Base-by-base conservation (phyloP, 2,113 vertebrate genomes). In the Ceyx melanurus region DNA sequence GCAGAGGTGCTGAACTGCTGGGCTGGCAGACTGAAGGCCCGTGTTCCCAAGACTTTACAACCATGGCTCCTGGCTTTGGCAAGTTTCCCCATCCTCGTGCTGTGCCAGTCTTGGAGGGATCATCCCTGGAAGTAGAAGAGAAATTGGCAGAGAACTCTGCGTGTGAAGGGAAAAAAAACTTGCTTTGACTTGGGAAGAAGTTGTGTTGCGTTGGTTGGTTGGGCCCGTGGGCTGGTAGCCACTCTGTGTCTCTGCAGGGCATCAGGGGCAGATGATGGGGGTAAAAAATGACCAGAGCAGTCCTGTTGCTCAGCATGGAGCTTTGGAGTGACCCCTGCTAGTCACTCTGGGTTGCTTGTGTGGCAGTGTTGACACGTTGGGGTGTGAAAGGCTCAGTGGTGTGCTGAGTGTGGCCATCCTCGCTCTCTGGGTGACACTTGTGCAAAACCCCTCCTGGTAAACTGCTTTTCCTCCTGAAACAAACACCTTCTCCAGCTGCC, bases 1-100 rank as follows among this genome's bases (percentile, higher is more conserved):
- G 56, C 6, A 9, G 90, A 80, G 91, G 89, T 95, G 95, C 94
- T 96, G 92, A 96, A 94, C 51, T 35, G 65, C 17, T 74, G 62
- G 76, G 45, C 57, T 20, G 33, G 75, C 66, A 87, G 48, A 64
- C 53, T 4, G 3, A 71, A 84, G 88, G 86, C 91, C 79, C 73
- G 13, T 70, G 5, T 87, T 87, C 60, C 67, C 64, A 42, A 66
- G 79, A 10, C 73, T 65, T 53, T 67, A 82, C 85, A 80, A 58
- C 92, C 68, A 42, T 40, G 40, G 33, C 35, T 92, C 76, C 78
- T 76, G 77, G 68, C 42, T 82, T 86, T 90, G 82, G 77, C 88
- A 76, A 50, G 28, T 90, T 92, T 75, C 50, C 45, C 31, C 74
- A 43, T 72, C 28, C 58, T 84, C 58, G 19, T 75, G 48, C 29